Percentiles rank a stretch among this genome's conserved stretches.
phyloP scores from a whole-genome alignment of 2,113 vertebrate genomes.

The Nyctereutes procyonoides region DNA sequence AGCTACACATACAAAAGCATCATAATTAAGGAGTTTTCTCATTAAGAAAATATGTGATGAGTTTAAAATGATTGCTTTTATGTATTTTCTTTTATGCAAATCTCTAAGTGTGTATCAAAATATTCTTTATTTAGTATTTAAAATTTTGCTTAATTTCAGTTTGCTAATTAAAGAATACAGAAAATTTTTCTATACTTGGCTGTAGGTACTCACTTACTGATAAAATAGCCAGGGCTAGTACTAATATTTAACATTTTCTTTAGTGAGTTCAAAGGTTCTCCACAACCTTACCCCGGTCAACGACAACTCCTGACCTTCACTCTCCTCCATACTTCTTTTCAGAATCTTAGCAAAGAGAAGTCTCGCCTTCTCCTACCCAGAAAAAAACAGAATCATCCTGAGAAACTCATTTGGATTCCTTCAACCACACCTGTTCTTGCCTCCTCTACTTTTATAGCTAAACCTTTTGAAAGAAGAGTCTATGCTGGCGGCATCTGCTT shows the following conservation, averaged over 20 bases:
- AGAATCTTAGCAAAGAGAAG: not conserved
- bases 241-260: slow-evolving; percentile 34
- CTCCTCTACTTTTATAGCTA: not conserved
- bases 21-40: not conserved
- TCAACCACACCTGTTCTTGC: not conserved
- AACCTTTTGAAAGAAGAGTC: not conserved
- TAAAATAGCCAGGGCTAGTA: not conserved
- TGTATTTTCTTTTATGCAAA: not conserved
- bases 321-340: not conserved
- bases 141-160: not conserved
- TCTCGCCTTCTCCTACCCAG: not conserved
- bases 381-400: not conserved
- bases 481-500: not conserved
- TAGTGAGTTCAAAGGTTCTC: not conserved
- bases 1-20: not conserved
- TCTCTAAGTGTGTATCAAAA: not conserved
- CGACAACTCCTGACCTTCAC: not conserved
- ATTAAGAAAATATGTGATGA: not conserved
- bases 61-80: slow-evolving; percentile 2
- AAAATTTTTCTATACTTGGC: not conserved
- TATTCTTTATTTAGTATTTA: not conserved
- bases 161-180: not conserved
- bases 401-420: not conserved
- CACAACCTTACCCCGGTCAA: not conserved
- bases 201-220: not conserved